Evolutionary conservation across 2,113 vertebrate genomes (phyloP), one percentile per base, ranked within the genome.

Genomic region (Cryptomyrus ogoouensis): DNA sequence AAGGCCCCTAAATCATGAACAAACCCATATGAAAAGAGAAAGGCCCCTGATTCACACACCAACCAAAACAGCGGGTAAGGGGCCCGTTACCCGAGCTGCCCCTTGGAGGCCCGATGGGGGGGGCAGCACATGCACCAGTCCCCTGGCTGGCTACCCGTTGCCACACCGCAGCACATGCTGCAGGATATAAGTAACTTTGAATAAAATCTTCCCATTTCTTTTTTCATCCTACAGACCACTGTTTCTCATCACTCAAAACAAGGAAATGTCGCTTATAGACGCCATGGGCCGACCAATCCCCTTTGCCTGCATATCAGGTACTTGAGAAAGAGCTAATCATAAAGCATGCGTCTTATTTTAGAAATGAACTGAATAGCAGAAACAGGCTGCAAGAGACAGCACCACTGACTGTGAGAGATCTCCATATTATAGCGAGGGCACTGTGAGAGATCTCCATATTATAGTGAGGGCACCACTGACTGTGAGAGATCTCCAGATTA

Each of bases 111-210:
- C 35, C 8, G 19, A 46, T 4, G 5, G 52, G 91, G 66, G 92
- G 91, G 92, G 74, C 70, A 27, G 27, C 94, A 93, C 92, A 93
- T 93, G 93, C 93, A 91, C 92, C 90, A 86, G 92, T 92, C 94
- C 93, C 95, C 95, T 96, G 95, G 95, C 96, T 88, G 89, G 91
- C 90, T 89, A 90, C 91, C 85, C 92, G 83, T 46, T 74, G 89
- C 92, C 92, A 90, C 89, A 96, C 95, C 95, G 91, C 95, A 95
- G 95, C 95, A 96, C 94, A 95, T 95, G 95, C 95, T 95, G 95
- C 93, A 95, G 95, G 94, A 95, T 94, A 95, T 93, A 96, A 95
- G 94, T 93, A 92, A 95, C 94, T 95, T 95, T 94, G 95, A 95
- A 95, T 96, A 95, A 93, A 91, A 91, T 94, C 91, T 93, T 94